Evolutionary conservation across 2,113 vertebrate genomes (phyloP), one percentile per base, ranked within the genome.

Genomic region (Strix aluco): DNA sequence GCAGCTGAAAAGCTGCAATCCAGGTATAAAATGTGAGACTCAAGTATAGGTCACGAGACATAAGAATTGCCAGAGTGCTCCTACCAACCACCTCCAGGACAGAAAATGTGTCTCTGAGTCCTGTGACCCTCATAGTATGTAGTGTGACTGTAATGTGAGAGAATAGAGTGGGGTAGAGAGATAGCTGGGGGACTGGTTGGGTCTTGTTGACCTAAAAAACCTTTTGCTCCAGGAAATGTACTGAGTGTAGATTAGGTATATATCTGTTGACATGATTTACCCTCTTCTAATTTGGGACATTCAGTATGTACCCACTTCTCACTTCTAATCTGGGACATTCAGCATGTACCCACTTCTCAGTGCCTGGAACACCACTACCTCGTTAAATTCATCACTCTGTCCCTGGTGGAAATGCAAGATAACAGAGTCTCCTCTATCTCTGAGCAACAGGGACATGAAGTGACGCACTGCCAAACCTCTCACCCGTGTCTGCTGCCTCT

Each of bases 41-140:
- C 22, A 42, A 52, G 11, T 47, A 30, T 29, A 51, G 59, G 34
- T 36, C 25, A 38, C 36, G n/a, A 51, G 17, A 61, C 6, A 8
- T 14, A 44, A 62, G 42, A 79, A 63, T 5, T 49, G 25, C 5
- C 17, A 14, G 9, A 1, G 2, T 42, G 10, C 13, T 84, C 18
- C 34, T 11, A 49, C 42, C 42, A 46, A 47, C 12, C 13, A 71
- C 7, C 25, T 52, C 36, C 17, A 32, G 21, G 40, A 73, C 19
- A 7, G 15, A 74, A 74, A 86, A 51, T 12, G 5, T 8, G 2
- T 17, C 32, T 36, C 15, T 67, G 27, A 42, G 55, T 58, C 46
- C 14, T 62, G 25, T 71, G 69, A 49, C 4, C 6, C 55, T 71
- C 3, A 2, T 10, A 0, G 1, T 20, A 14, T 3, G 3, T 6